Conservation (phyloP, 2,797 vertebrate species). For the Brotula barbata region DNA sequence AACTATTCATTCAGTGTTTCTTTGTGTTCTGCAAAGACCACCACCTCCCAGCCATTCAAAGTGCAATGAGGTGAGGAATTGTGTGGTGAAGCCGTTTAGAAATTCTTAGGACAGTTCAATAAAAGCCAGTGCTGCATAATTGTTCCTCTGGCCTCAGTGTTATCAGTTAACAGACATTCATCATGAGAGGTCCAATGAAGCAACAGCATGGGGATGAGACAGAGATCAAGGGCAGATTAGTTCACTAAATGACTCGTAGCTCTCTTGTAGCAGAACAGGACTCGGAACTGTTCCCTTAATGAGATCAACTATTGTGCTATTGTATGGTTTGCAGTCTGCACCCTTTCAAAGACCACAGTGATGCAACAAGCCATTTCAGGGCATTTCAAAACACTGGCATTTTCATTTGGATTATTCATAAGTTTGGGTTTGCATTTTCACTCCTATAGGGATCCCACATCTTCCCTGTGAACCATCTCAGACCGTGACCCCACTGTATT, state of each 20-base stretch:
- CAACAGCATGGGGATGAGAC: constrained; percentile 83
- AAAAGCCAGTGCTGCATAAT: constrained; percentile 68
- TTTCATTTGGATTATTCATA: constrained; percentile 7
- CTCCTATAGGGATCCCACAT: background rate
- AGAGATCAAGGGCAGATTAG: constrained; percentile 90
- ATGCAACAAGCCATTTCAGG: constrained; percentile 14
- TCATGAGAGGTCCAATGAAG: constrained; percentile 76
- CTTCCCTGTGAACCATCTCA: background rate
- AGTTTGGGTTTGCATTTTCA: constrained; percentile 3
- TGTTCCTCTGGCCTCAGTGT: constrained; percentile 64
- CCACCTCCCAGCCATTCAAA: constrained; percentile 31
- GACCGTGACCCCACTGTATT: constrained; percentile 7
- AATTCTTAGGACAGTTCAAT: constrained; percentile 58
- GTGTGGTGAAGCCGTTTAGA: constrained; percentile 57
- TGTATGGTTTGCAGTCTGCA: constrained; percentile 21
- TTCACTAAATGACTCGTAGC: constrained; percentile 81
- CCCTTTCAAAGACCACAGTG: constrained; percentile 11
- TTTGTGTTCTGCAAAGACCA: constrained; percentile 44
- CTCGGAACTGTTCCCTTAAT: constrained; percentile 23
- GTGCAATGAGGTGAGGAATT: constrained; percentile 39
- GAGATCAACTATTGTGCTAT: constrained; percentile 40
- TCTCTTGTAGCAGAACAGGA: constrained; percentile 37
- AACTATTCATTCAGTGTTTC: constrained; percentile 3
- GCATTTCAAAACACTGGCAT: constrained; percentile 6
- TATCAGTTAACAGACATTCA: constrained; percentile 76